A percentile compares a stretch with the other conserved stretches of the same genome.
Conservation (phyloP, 2,797 vertebrate genomes). For the Catamblyrhynchus diadema region DNA sequence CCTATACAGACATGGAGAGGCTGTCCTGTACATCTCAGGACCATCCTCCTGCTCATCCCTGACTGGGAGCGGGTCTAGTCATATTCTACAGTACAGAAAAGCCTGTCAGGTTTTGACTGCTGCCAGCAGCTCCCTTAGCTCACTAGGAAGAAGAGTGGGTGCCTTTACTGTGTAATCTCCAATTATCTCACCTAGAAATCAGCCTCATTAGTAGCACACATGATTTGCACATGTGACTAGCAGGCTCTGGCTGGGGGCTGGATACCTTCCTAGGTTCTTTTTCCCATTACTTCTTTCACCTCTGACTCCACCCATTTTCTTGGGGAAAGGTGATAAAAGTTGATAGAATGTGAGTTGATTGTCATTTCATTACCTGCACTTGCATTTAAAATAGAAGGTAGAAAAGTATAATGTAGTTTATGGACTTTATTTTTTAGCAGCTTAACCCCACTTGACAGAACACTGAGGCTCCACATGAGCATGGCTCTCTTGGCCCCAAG, state of each 20-base stretch:
- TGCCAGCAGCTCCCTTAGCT: neutral
- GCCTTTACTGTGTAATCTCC: neutral
- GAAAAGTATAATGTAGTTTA: neutral
- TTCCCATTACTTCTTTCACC: neutral
- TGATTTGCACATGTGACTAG: fast-evolving
- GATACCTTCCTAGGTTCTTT: neutral
- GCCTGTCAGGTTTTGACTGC: neutral
- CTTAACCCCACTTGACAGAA: neutral
- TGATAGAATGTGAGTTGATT: neutral
- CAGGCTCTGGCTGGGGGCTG: neutral
- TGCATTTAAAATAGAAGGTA: neutral
- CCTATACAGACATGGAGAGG: fast-evolving
- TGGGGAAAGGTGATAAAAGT: neutral
- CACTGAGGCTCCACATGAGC: fast-evolving
- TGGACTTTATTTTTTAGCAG: neutral
- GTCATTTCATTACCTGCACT: neutral
- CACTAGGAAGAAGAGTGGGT: neutral
- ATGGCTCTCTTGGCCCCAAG: fast-evolving
- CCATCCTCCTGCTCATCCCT: neutral
- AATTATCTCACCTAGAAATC: neutral
- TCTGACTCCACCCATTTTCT: neutral
- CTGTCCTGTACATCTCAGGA: neutral
- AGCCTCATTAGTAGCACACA: neutral
- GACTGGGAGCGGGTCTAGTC: neutral
- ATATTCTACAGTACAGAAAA: neutral